Evolutionary conservation across 2,113 vertebrate genomes (phyloP).

Genomic region (Phalacrocorax pelagicus): DNA sequence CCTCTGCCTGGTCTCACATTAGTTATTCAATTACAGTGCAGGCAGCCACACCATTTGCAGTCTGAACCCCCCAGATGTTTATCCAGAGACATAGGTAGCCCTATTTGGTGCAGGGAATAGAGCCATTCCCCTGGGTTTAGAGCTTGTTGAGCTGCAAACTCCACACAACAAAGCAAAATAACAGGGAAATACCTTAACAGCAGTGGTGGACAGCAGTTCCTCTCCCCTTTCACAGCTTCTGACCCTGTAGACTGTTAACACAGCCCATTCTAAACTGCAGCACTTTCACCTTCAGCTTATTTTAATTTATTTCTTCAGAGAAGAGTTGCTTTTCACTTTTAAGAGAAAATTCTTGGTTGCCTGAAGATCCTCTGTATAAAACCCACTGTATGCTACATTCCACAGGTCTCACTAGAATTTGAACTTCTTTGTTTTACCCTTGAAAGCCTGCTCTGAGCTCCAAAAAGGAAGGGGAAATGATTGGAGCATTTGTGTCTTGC

Average conservation of each 20-base stretch:
- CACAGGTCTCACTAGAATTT: constrained; percentile 40
- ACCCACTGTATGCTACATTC: constrained; percentile 22
- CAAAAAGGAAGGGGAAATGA: constrained; percentile 37
- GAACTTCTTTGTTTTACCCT: constrained; percentile 1
- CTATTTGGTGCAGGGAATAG: background rate
- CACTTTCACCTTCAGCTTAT: constrained; percentile 30
- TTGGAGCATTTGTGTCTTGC: constrained; percentile 1
- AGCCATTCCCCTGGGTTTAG: background rate
- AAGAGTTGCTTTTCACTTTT: constrained; percentile 11
- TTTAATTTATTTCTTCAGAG: constrained; percentile 37
- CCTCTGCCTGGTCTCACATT: background rate
- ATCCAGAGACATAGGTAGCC: background rate
- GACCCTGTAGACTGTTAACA: background rate
- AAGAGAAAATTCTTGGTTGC: constrained; percentile 37
- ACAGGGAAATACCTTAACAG: background rate
- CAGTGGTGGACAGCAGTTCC: background rate
- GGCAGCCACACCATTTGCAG: background rate
- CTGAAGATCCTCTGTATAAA: constrained; percentile 11
- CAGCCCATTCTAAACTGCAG: background rate
- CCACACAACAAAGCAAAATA: background rate
- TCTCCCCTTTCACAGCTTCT: background rate
- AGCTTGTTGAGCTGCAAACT: background rate
- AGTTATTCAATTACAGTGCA: background rate
- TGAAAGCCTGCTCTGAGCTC: background rate
- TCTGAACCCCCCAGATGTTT: background rate